Percentiles rank a stretch among this genome's conserved stretches.
Conservation (phyloP, 2,797 vertebrate genomes). For the Sebastes oblongus region DNA sequence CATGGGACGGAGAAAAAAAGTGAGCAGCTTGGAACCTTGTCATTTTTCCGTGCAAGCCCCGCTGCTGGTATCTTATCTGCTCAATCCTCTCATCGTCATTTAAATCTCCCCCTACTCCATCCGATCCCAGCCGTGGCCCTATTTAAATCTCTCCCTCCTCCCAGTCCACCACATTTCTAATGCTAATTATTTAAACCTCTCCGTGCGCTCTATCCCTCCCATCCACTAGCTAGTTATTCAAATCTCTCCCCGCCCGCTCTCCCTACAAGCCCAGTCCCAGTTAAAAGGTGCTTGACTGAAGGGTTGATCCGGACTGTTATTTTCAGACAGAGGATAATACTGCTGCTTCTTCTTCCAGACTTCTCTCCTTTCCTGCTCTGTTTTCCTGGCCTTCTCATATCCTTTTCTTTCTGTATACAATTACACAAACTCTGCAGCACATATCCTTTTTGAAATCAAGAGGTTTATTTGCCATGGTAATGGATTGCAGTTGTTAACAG, state of each 20-base stretch:
- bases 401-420: slow-evolving; percentile 34
- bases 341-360: slow-evolving; percentile 53
- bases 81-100: slow-evolving; percentile 80
- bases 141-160: slow-evolving; percentile 78
- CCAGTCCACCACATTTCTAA: slow-evolving; percentile 79
- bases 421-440: slow-evolving; percentile 53
- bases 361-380: slow-evolving; percentile 37
- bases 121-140: slow-evolving; percentile 71
- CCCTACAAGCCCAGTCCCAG: slow-evolving; percentile 59
- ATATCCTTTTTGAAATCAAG: slow-evolving; percentile 36
- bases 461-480: slow-evolving; percentile 54
- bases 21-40: slow-evolving; percentile 73
- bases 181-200: slow-evolving; percentile 84
- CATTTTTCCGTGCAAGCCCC: slow-evolving; percentile 58
- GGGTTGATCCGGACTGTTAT: slow-evolving; percentile 65
- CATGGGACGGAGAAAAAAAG: slow-evolving; percentile 50
- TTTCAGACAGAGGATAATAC: slow-evolving; percentile 59
- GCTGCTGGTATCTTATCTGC: slow-evolving; percentile 71
- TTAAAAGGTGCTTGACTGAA: slow-evolving; percentile 78
- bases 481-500: slow-evolving; percentile 3
- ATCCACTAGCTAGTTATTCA: slow-evolving; percentile 79
- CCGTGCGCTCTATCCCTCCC: slow-evolving; percentile 65
- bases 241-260: slow-evolving; percentile 71
- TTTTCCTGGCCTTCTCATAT: slow-evolving; percentile 36
- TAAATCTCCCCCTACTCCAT: slow-evolving; percentile 78